Conservation (phyloP, 2,888 invertebrate genomes). For the Apotomis turbidana region DNA sequence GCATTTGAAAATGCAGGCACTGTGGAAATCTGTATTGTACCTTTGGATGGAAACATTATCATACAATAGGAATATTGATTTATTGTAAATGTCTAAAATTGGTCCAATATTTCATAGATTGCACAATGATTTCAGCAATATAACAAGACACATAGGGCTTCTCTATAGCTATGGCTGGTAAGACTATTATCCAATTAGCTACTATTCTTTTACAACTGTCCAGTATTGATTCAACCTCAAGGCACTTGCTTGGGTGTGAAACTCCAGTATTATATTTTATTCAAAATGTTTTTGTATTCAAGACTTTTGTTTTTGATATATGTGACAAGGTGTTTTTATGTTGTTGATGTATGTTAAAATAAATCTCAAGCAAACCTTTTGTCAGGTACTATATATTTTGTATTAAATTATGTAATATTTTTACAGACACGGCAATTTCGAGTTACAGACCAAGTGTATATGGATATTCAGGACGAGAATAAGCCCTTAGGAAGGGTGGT, state of each 20-base stretch:
- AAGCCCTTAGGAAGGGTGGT: constrained; percentile 90
- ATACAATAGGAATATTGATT: constrained; percentile 16
- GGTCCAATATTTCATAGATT: constrained; percentile 20
- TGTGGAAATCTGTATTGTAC: constrained; percentile 51
- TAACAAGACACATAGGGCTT: constrained; percentile 44
- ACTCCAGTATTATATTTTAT: constrained; percentile 45
- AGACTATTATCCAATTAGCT: constrained; percentile 47
- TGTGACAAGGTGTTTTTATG: constrained; percentile 46
- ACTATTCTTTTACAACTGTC: constrained; percentile 39
- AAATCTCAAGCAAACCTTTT: neutral
- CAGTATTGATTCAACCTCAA: constrained; percentile 33
- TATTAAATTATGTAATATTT: constrained; percentile 27
- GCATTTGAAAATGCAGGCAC: constrained; percentile 42
- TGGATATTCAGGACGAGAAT: constrained; percentile 90
- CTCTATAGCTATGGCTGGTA: constrained; percentile 38
- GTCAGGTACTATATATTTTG: neutral
- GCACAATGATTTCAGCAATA: constrained; percentile 38
- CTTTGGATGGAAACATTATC: constrained; percentile 42
- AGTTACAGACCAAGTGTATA: constrained; percentile 92
- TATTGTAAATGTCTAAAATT: constrained; percentile 7
- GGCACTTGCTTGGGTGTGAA: constrained; percentile 33
- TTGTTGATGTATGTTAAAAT: constrained; percentile 50
- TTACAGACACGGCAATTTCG: constrained; percentile 85
- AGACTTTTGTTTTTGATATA: constrained; percentile 46
- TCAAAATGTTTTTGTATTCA: constrained; percentile 49